These are phyloP conservation scores for Archips xylosteana DNA, from an alignment of 2,888 invertebrate genomes.

Conservation along the genomic window DNA sequence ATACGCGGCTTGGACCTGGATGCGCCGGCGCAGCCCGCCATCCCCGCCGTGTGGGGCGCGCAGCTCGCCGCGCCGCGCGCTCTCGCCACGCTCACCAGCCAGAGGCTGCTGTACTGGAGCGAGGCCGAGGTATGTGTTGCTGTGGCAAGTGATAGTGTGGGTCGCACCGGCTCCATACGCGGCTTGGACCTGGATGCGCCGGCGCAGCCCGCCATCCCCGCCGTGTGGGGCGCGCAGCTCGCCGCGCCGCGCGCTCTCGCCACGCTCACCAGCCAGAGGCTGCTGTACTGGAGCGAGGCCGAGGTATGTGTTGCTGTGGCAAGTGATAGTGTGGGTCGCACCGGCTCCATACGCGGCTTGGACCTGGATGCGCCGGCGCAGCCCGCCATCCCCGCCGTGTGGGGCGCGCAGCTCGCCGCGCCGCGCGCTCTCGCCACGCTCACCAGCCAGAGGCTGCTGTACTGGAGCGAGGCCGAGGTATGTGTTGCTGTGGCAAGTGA, in stretches of 20 bases:
- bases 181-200: constrained; percentile 93
- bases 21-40: constrained; percentile 91
- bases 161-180: constrained; percentile 92
- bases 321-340: no score
- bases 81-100: constrained; percentile 88
- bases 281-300: constrained; percentile 92
- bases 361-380: constrained; percentile 91
- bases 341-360: constrained; percentile 93
- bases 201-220: constrained; percentile 92
- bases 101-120: constrained; percentile 91
- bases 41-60: constrained; percentile 92
- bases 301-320: constrained; percentile 75
- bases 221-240: constrained; percentile 90
- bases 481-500: no score
- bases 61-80: constrained; percentile 89
- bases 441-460: constrained; percentile 88
- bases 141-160: no score
- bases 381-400: constrained; percentile 93
- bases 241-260: constrained; percentile 90
- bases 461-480: constrained; percentile 91
- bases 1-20: constrained; percentile 93
- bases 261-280: constrained; percentile 87
- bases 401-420: constrained; percentile 88
- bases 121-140: constrained; percentile 85
- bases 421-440: constrained; percentile 90